Evolutionary conservation across 2,113 vertebrate genomes (phyloP), one percentile per base, ranked within the genome.

Genomic region (Carassius carassius): DNA sequence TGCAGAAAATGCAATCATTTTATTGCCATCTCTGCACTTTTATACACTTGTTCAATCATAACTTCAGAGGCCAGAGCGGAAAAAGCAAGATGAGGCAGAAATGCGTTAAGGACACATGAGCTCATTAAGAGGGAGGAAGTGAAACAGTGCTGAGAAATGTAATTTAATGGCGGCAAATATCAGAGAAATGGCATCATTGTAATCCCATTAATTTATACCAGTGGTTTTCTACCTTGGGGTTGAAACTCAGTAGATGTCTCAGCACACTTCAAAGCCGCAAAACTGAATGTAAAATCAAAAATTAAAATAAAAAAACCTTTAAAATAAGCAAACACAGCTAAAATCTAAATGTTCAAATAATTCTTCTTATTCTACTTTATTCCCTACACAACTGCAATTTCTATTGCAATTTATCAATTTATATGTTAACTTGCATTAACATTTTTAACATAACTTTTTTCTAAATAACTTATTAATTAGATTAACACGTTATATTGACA

Each of bases 21-120:
- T 79, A 79, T 63, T 79, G 77, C 77, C 77, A 79, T 79, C 58
- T 11, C 77, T 63, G 77, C 77, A 63, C 56, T 79, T 78, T 79
- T 63, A 13, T n/a, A 63, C 58, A 11, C 37, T 79, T 79, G 62
- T 79, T 79, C 77, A 79, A 63, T 79, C 77, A 63, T 79, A 79
- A 63, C 35, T 79, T 63, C 56, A 63, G 58, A 63, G n/a, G 16
- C 35, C 56, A 16, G 35, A 79, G 77, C 35, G 25, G 77, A 79
- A 44, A 51, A 62, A 79, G 56, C 56, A 79, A 41, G 35, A 63
- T 63, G 56, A 79, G n/a, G 77, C 77, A 62, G 58, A 63, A 79
- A 79, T 63, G 58, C 77, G 25, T 47, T 47, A 25, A 23, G 13
- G 35, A 23, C 77, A 79, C 35, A 63, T 62, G 21, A 62, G 77